Evolutionary conservation across 2,113 vertebrate species (phyloP).

Genomic region (Eolophus roseicapilla): DNA sequence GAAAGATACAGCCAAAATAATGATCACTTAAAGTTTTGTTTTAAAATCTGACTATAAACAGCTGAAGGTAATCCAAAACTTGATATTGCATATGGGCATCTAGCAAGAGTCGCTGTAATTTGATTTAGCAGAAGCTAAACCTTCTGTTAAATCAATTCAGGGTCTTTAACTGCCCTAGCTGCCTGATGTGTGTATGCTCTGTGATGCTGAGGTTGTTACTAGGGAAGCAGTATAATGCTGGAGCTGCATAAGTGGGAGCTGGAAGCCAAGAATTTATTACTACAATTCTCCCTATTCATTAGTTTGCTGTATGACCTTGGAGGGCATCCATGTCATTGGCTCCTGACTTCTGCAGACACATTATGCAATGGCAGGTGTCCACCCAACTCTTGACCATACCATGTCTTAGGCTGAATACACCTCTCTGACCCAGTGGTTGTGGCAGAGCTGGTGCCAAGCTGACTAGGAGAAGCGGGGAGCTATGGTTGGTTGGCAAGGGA

Average conservation of each 20-base stretch:
- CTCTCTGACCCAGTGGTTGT: background rate
- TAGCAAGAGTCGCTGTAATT: background rate
- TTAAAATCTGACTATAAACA: constrained; percentile 10
- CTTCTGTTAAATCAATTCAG: constrained; percentile 50
- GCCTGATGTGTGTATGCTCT: background rate
- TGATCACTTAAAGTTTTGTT: background rate
- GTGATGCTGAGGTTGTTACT: constrained; percentile 20
- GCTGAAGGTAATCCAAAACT: constrained; percentile 37
- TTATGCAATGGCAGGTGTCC: background rate
- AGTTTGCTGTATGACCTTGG: background rate
- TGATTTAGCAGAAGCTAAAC: constrained; percentile 28
- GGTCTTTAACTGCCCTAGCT: background rate
- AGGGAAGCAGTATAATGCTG: constrained; percentile 13
- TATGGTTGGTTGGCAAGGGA: background rate
- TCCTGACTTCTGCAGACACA: background rate
- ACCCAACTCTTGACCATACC: accelerated
- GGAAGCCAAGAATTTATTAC: constrained; percentile 19
- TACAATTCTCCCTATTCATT: background rate
- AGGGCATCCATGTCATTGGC: background rate
- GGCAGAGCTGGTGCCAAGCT: background rate
- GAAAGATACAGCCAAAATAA: background rate
- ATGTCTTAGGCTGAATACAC: background rate
- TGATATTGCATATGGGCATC: background rate
- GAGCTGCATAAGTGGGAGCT: background rate
- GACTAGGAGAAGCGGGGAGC: background rate